These are phyloP conservation scores for Esox lucius DNA, from an alignment of 2,797 vertebrate genomes.

Conservation along the genomic window DNA sequence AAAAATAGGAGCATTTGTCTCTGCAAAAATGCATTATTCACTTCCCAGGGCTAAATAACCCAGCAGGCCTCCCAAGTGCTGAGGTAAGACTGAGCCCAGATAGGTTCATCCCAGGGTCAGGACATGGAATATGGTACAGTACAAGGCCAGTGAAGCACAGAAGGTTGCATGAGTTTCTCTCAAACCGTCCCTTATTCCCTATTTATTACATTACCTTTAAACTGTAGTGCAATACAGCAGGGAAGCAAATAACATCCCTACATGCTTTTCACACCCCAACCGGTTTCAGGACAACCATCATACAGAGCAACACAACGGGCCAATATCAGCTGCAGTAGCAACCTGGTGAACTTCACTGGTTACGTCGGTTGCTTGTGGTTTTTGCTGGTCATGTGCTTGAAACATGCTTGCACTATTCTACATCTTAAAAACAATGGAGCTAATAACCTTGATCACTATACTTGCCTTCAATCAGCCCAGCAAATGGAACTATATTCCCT, in stretches of 20 bases:
- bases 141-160: too few species aligned
- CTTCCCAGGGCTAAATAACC: too few species aligned
- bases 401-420: background rate
- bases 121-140: too few species aligned
- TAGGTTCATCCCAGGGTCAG: too few species aligned
- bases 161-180: background rate
- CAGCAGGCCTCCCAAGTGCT: too few species aligned
- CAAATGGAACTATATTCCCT: conserved; percentile 3
- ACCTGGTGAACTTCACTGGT: background rate
- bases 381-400: background rate
- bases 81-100: too few species aligned
- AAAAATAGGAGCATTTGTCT: too few species aligned
- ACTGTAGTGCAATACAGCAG: background rate
- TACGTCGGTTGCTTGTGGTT: background rate
- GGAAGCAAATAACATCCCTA: too few species aligned
- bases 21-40: too few species aligned
- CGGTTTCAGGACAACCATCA: too few species aligned
- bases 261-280: too few species aligned
- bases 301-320: too few species aligned
- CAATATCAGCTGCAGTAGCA: background rate
- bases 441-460: conserved; percentile 53
- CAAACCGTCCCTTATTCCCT: background rate
- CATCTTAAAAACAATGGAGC: background rate
- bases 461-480: conserved; percentile 42
- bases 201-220: background rate